Percentiles rank a stretch among this genome's conserved stretches.
Conservation (phyloP, 2,888 invertebrate genomes). For the Enchytraeus crypticus region DNA sequence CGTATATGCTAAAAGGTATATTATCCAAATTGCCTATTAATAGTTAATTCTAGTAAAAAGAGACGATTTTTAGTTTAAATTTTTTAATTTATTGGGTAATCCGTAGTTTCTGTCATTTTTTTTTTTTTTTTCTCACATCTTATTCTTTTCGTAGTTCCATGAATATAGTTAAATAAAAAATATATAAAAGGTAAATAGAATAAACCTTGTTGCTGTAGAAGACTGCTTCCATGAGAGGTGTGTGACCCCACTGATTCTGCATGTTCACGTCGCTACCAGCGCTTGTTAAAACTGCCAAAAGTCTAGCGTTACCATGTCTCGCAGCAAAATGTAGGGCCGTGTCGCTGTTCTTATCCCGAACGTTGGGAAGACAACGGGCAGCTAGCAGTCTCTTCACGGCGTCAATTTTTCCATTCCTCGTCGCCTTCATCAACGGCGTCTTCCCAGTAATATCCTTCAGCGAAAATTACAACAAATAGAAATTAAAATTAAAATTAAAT, state of each 20-base stretch:
- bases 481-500: too few species aligned
- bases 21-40: too few species aligned
- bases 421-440: constrained; percentile 48
- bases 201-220: constrained; percentile 45
- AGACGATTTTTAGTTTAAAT: too few species aligned
- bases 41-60: too few species aligned
- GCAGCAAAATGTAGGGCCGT: constrained; percentile 47
- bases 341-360: constrained; percentile 46
- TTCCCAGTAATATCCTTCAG: constrained; percentile 43
- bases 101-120: too few species aligned
- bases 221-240: constrained; percentile 47
- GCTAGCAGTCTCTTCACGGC: constrained; percentile 41
- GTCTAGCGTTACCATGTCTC: constrained; percentile 44
- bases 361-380: constrained; percentile 42
- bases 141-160: too few species aligned
- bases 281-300: constrained; percentile 41
- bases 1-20: too few species aligned
- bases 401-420: constrained; percentile 46
- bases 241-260: constrained; percentile 48
- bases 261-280: constrained; percentile 44
- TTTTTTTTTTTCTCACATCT: too few species aligned
- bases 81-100: too few species aligned
- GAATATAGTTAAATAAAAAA: too few species aligned
- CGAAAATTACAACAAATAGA: too few species aligned
- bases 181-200: too few species aligned